Base-by-base conservation (phyloP, 1,140 invertebrate genomes). In the Drosophila tani region DNA sequence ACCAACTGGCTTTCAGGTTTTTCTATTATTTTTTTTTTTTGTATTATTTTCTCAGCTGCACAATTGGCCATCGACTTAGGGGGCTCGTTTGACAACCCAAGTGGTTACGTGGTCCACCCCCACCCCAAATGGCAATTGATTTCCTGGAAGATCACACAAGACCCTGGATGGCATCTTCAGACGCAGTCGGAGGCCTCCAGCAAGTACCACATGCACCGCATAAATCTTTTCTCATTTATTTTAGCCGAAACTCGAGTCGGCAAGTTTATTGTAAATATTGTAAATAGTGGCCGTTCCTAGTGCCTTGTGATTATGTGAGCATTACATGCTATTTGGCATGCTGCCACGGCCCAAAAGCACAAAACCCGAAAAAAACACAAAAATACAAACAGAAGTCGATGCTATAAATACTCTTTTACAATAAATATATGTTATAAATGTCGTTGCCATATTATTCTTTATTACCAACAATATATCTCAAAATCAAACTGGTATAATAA, bases 161-260 rank as follows among this genome's bases (percentile, higher is more conserved):
- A 63, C 32, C 29, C 62, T 84, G 82, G 81, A 87, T 87, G 84
- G 77, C 84, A 87, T 88, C 84, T 90, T 75, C 75, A 75, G 67
- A 56, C 43, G 55, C 56, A 57, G 57, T 38, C 41, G 74, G 40
- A 47, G 70, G 57, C 76, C 64, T 46, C 40, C 47, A 62, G 65
- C 76, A 69, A 75, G 83, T 77, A 77, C 79, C 85, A 65, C 83
- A 86, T 83, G 84, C 38, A 82, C 84, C 55, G 84, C 84, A 87
- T 87, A 87, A 88, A 87, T 87, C 85, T 88, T 65, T 68, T 67
- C 62, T 75, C 85, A 81, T 88, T 87, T 76, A 87, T 75, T 79
- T 12, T 80, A 68, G 75, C 76, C 82, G 58, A 83, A 88, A 67
- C 67, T 43, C 77, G 41, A 24, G 47, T 45, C 64, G 67, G 53